phyloP scores from a whole-genome alignment of 2,888 invertebrate genomes.

The Ophion costatus region DNA sequence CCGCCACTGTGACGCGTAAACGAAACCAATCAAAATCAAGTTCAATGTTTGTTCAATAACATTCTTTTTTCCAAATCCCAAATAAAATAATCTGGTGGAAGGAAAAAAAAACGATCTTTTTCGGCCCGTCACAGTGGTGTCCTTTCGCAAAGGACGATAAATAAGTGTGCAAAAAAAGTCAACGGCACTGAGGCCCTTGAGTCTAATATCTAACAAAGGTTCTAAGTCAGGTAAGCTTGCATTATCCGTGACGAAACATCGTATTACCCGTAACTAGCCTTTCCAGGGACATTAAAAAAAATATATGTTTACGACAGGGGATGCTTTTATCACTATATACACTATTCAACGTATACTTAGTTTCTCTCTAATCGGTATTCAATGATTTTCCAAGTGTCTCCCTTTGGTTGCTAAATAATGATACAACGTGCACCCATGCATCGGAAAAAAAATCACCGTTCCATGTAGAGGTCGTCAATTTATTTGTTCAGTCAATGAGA shows the following conservation, averaged over 20 bases:
- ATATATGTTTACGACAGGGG: conserved; percentile 39
- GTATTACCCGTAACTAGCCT: conserved; percentile 54
- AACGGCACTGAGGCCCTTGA: conserved; percentile 75
- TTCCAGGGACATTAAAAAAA: conserved; percentile 16
- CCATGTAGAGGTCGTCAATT: conserved; percentile 16
- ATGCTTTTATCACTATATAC: conserved; percentile 51
- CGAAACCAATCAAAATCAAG: too few species aligned
- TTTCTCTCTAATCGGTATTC: conserved; percentile 41
- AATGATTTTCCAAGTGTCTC: conserved; percentile 22
- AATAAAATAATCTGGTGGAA: too few species aligned
- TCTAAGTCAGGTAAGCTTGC: conserved; percentile 76
- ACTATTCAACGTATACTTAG: conserved; percentile 25
- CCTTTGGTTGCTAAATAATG: conserved; percentile 31
- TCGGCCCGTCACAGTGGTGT: too few species aligned
- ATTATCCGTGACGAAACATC: conserved; percentile 56
- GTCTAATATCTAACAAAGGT: conserved; percentile 72
- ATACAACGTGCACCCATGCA: conserved; percentile 64
- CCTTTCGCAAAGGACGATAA: conserved; percentile 62
- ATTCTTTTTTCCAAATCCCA: too few species aligned
- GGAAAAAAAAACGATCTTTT: too few species aligned
- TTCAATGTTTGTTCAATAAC: too few species aligned
- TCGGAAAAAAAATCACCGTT: conserved; percentile 39
- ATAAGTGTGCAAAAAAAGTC: conserved; percentile 50
- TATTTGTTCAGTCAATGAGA: conserved; percentile 5
- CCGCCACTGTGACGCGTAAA: too few species aligned